Percentiles rank a stretch among this genome's conserved stretches.
phyloP scores from a whole-genome alignment of 1,140 invertebrate species.

The Drosophila lowei region DNA sequence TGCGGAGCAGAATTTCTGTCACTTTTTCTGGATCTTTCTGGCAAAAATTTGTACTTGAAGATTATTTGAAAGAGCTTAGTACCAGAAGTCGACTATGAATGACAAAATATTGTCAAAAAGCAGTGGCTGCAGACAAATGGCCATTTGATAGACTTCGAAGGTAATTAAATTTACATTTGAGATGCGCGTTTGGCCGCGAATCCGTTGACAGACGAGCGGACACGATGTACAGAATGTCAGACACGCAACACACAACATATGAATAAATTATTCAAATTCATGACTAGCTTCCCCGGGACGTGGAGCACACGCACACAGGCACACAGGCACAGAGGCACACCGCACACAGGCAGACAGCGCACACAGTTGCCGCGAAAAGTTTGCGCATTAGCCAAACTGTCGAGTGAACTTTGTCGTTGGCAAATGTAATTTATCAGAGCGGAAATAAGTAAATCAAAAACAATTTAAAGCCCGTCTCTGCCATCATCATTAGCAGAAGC shows the following conservation, averaged over 20 bases:
- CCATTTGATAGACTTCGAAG: slow-evolving; percentile 64
- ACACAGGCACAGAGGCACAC: no score
- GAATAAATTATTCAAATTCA: slow-evolving; percentile 79
- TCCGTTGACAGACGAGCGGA: slow-evolving; percentile 40
- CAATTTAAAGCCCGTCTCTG: slow-evolving; percentile 74
- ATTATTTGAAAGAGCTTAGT: slow-evolving; percentile 7
- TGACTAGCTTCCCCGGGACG: slow-evolving; percentile 43
- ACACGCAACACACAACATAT: slow-evolving; percentile 79
- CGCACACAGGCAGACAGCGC: slow-evolving; percentile 7
- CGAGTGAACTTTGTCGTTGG: slow-evolving; percentile 69
- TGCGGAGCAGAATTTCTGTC: slow-evolving; percentile 2
- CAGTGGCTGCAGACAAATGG: slow-evolving; percentile 46
- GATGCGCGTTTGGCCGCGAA: slow-evolving; percentile 53
- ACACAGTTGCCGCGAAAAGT: slow-evolving; percentile 61
- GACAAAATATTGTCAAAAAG: slow-evolving; percentile 39
- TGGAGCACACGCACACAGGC: slow-evolving; percentile 6
- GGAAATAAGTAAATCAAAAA: slow-evolving; percentile 81
- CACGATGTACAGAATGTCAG: slow-evolving; percentile 43
- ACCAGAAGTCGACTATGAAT: background rate
- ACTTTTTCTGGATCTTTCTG: no score
- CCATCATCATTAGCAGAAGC: slow-evolving; percentile 63
- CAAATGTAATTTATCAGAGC: slow-evolving; percentile 81
- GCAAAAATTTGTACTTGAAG: slow-evolving; percentile 45
- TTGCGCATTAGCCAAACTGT: slow-evolving; percentile 75
- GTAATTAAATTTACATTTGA: slow-evolving; percentile 78